These are phyloP conservation scores for Indri indri DNA, from an alignment of 2,113 vertebrate genomes.

Conservation along the genomic window DNA sequence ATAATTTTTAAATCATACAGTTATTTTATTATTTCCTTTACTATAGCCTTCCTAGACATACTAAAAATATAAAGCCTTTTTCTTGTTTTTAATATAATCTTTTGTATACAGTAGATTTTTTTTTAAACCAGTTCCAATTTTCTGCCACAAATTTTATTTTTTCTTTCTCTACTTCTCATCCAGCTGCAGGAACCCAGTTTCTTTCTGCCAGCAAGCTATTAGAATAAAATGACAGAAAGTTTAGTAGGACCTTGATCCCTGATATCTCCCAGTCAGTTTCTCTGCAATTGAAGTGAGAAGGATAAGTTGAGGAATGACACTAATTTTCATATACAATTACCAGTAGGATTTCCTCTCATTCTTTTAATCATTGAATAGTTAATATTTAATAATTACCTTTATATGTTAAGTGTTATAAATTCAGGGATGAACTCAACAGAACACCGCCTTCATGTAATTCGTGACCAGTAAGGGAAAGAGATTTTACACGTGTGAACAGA, in stretches of 20 bases:
- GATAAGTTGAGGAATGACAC: background rate
- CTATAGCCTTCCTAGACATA: background rate
- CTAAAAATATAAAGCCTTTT: background rate
- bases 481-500: background rate
- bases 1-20: background rate
- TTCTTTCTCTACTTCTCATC: background rate
- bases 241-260: background rate
- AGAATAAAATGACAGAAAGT: background rate
- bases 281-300: background rate
- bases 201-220: background rate
- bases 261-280: background rate
- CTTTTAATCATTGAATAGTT: background rate
- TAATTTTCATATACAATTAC: background rate
- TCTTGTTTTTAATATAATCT: background rate
- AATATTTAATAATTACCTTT: background rate
- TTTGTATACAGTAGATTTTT: background rate
- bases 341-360: background rate
- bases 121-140: background rate
- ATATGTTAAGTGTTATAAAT: background rate
- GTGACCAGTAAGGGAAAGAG: background rate
- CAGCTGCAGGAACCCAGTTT: background rate
- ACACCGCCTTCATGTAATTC: background rate
- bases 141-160: background rate
- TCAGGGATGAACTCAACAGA: background rate
- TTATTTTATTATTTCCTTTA: background rate